Percentiles rank a stretch among this genome's conserved stretches.
Conservation (phyloP, 2,797 vertebrate species). For the Acipenser ruthenus region DNA sequence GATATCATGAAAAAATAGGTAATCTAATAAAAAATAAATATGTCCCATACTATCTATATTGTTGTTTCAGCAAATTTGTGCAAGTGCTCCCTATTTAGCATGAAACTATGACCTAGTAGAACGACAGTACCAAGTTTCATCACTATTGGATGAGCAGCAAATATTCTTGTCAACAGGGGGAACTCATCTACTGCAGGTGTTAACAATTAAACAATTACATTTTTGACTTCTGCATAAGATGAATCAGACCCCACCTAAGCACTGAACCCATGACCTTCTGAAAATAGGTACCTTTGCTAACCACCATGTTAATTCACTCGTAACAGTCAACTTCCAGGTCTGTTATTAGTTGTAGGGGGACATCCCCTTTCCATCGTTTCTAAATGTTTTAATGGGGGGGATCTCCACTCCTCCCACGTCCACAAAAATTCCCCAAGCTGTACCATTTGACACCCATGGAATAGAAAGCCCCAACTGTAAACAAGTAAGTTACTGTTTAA, state of each 20-base stretch:
- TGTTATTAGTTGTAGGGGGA: not conserved
- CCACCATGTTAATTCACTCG: not conserved
- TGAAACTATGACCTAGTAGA: no score
- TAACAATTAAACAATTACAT: no score
- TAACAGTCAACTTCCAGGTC: not conserved
- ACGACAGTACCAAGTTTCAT: no score
- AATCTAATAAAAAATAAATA: no score
- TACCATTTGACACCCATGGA: not conserved
- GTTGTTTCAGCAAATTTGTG: no score
- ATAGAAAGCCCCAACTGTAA: constrained; percentile 11
- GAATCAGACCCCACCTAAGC: not conserved
- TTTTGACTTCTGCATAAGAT: not conserved
- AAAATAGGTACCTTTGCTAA: not conserved
- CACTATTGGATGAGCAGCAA: no score
- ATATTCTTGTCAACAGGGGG: no score
- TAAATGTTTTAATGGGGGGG: not conserved
- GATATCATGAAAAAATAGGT: no score
- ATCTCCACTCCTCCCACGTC: not conserved
- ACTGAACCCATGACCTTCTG: not conserved
- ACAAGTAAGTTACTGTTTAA: not conserved
- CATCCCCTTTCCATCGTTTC: not conserved
- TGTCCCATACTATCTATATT: no score
- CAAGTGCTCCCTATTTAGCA: no score
- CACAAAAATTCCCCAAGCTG: not conserved
- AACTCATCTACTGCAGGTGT: no score